Evolutionary conservation across 2,113 vertebrate species (phyloP), one percentile per base, ranked within the genome.

Genomic region (Hemibagrus wyckioides): DNA sequence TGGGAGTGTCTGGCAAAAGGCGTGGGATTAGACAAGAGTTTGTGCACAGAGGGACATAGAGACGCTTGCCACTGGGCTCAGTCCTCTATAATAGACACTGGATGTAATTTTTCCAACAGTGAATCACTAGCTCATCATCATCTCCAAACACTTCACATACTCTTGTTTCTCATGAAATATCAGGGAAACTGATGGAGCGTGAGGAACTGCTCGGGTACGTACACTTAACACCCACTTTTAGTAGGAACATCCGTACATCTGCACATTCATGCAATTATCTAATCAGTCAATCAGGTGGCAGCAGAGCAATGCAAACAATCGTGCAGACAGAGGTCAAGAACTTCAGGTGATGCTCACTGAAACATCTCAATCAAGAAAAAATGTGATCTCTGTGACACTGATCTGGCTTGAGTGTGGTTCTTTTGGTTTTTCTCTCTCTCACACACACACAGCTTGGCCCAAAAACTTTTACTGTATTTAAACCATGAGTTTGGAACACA

Each of bases 1-100:
- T 50, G 67, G n/a, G 57, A 86, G 82, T 52, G 30, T 86, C 82
- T 84, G 88, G 81, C 82, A 36, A 71, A 33, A 82, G 48, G 19
- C 61, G 17, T 54, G 41, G 48, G 81, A 73, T 88, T 77, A 76
- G 65, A 86, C 76, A 81, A 84, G 65, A 17, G 57, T 44, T 71
- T 83, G 83, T 79, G 57, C 54, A 86, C 71, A 83, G 28, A 11
- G 17, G 36, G 19, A 30, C 48, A 33, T 17, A 50, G 21, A 41
- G n/a, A 1, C 15, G n/a, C 61, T 41, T 67, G 28, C 14, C 36
- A 85, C 30, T 41, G 39, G 9, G 15, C 6, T 48, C 28, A 30
- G 30, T 50, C 6, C 57, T 48, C 50, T 30, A 36, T 11, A 17
- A 36, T 33, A 21, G 17, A 28, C 30, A 65, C 33, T 71, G 80